Conservation (phyloP, 2,888 invertebrate genomes). For the Drosophila dives region DNA sequence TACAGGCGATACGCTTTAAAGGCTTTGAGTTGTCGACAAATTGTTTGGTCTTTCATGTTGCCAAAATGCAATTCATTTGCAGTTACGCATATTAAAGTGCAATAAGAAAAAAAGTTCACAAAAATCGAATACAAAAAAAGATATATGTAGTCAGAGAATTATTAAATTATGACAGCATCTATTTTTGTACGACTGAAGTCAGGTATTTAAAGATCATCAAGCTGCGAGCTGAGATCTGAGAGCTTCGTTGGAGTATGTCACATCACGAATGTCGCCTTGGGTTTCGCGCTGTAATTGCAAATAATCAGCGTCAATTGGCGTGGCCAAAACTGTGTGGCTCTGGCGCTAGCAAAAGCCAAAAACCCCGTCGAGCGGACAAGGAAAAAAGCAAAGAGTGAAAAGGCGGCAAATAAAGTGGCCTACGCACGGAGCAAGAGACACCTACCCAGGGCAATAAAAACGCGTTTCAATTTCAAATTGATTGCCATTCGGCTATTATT, state of each 20-base stretch:
- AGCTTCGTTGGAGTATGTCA: slow-evolving; percentile 48
- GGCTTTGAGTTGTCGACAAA: slow-evolving; percentile 31
- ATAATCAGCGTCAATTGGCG: slow-evolving; percentile 74
- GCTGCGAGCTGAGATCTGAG: slow-evolving; percentile 7
- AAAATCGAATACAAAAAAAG: slow-evolving; percentile 7
- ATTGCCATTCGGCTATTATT: slow-evolving; percentile 74
- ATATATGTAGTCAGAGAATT: slow-evolving; percentile 36
- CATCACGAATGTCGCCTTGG: slow-evolving; percentile 68
- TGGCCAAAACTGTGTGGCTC: slow-evolving; percentile 57
- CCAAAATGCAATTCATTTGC: slow-evolving; percentile 41
- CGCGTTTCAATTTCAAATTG: slow-evolving; percentile 79
- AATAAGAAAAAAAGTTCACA: slow-evolving; percentile 23
- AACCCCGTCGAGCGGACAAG: slow-evolving; percentile 24
- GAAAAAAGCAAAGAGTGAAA: slow-evolving; percentile 13
- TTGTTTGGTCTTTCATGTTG: slow-evolving; percentile 64
- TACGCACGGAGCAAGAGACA: slow-evolving; percentile 60
- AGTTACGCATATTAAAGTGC: slow-evolving; percentile 62
- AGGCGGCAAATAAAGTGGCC: slow-evolving; percentile 56
- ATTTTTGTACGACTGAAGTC: slow-evolving; percentile 56
- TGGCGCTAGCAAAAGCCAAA: slow-evolving; percentile 19
- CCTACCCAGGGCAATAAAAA: slow-evolving; percentile 63
- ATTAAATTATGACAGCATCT: slow-evolving; percentile 58
- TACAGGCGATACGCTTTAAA: slow-evolving; percentile 57
- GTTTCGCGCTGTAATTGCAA: slow-evolving; percentile 68
- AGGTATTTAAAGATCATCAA: slow-evolving; percentile 36